Evolutionary conservation across 2,888 invertebrate genomes (phyloP), one percentile per base, ranked within the genome.

Genomic region (Gryllus longicercus): DNA sequence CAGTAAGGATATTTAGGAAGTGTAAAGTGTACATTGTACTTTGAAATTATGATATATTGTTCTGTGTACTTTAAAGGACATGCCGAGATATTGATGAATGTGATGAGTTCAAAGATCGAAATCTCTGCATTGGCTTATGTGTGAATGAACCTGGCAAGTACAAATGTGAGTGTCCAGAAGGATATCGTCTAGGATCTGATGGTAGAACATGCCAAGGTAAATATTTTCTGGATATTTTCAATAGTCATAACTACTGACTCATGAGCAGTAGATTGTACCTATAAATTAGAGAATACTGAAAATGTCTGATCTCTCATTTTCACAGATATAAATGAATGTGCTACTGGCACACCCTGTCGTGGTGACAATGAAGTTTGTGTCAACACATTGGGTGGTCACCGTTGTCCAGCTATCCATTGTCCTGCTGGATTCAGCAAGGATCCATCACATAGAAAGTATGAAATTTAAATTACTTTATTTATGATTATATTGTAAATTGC

Each of bases 61-160:
- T 50, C 51, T 50, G 25, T 38, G 8, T 23, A 25, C 50, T 38
- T 79, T 76, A 23, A 85, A 93, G 93, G 81, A 91, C 93, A 0
- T 93, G 93, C 85, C 86, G 90, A 77, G 98, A 98, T 85, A 90
- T 97, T 18, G 93, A 98, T 85, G 98, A 98, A 86, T 98, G 98
- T 85, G 90, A 90, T 10, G 90, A 93, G 83, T 95, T 92, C 86
- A 92, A 92, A 83, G 90, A 93, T 2, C 92, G 92, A 83, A 89
- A 91, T 79, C 88, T 93, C 0, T 90, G 90, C 85, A 88, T 91
- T 78, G 96, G 96, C 0, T 89, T 90, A 5, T 98, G 98, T 85
- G 89, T 93, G 74, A 98, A 98, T 86, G 92, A 93, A 16, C 95
- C 94, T 0, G 98, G 98, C 0, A 95, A 96, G 81, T 96, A 94